phyloP scores from a whole-genome alignment of 2,888 invertebrate species.

The Eumacrocentrus americanus region DNA sequence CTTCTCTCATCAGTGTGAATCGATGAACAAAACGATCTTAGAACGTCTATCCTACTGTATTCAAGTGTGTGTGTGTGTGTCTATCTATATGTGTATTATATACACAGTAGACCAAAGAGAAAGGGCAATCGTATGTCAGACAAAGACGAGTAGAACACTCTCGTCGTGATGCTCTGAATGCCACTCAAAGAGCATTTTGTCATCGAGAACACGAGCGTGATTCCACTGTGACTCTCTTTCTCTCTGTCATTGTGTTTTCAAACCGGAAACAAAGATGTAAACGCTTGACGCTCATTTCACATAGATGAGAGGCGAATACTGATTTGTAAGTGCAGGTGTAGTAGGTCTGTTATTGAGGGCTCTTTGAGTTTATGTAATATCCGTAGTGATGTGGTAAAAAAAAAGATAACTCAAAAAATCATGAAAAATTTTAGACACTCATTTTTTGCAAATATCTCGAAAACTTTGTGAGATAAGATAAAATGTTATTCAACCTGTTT shows the following conservation, averaged over 20 bases:
- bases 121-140: not conserved
- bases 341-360: not conserved
- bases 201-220: constrained; percentile 17
- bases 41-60: not conserved
- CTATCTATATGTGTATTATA: not conserved
- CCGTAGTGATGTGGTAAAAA: too few species aligned
- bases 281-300: constrained; percentile 7
- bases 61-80: not conserved
- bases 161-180: constrained; percentile 19
- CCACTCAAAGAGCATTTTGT: constrained; percentile 18
- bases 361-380: too few species aligned
- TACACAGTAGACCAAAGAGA: too few species aligned
- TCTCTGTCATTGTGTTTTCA: constrained; percentile 12
- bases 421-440: too few species aligned
- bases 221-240: constrained; percentile 11
- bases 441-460: too few species aligned
- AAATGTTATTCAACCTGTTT: too few species aligned
- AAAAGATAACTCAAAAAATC: too few species aligned
- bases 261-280: constrained; percentile 10
- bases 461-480: too few species aligned
- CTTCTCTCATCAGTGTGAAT: not conserved
- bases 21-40: not conserved
- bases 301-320: too few species aligned
- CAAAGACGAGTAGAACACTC: not conserved
- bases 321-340: not conserved